A percentile compares a stretch with the other conserved stretches of the same genome.
Evolutionary conservation across 2,888 invertebrate genomes (phyloP).

Genomic region (Drosophila fulvimacula): DNA sequence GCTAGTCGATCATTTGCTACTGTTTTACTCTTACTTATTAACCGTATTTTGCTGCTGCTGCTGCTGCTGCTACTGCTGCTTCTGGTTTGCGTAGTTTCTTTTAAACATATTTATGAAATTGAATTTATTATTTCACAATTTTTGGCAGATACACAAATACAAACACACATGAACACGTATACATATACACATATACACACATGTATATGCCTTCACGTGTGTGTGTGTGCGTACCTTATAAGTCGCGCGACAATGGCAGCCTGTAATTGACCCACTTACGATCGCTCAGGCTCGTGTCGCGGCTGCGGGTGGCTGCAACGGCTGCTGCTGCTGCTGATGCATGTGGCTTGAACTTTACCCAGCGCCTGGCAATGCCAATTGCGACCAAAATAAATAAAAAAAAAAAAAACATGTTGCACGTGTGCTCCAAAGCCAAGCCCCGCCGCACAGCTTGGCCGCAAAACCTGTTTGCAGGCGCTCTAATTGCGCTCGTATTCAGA

Average conservation of each 20-base stretch:
- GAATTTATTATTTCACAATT: slow-evolving; percentile 73
- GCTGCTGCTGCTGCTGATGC: slow-evolving; percentile 13
- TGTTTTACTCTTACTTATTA: slow-evolving; percentile 16
- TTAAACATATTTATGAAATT: slow-evolving; percentile 72
- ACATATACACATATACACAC: background rate
- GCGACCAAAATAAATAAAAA: slow-evolving; percentile 17
- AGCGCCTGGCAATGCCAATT: slow-evolving; percentile 58
- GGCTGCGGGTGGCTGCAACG: slow-evolving; percentile 35
- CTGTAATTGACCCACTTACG: slow-evolving; percentile 77
- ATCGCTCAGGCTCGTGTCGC: slow-evolving; percentile 25
- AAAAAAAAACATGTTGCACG: slow-evolving; percentile 58
- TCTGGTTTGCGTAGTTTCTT: slow-evolving; percentile 43
- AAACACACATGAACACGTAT: slow-evolving; percentile 3
- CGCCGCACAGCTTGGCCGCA: slow-evolving; percentile 21
- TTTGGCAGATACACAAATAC: slow-evolving; percentile 26
- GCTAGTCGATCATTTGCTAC: background rate
- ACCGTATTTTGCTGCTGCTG: slow-evolving; percentile 35
- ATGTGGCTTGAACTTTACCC: slow-evolving; percentile 55
- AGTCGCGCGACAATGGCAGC: slow-evolving; percentile 66
- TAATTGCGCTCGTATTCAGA: slow-evolving; percentile 63
- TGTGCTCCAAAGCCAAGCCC: slow-evolving; percentile 66
- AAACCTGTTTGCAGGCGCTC: slow-evolving; percentile 74
- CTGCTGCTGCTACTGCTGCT: slow-evolving; percentile 22
- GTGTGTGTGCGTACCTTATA: slow-evolving; percentile 30
- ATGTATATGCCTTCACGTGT: background rate